Conservation (phyloP, 2,113 vertebrate species). For the Xiphias gladius region DNA sequence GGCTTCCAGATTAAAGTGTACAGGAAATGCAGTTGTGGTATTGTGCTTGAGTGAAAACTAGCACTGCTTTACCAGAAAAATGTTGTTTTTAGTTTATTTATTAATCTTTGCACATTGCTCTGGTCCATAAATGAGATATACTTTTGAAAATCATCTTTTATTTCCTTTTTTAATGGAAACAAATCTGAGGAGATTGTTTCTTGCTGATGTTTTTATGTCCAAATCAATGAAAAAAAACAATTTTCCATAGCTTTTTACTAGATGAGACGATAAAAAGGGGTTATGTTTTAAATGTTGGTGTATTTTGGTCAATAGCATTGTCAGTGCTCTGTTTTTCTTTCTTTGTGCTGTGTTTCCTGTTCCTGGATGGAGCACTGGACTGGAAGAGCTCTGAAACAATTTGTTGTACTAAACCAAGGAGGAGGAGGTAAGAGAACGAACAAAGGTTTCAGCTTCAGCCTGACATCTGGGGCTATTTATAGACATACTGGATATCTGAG, state of each 20-base stretch:
- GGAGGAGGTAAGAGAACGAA: neutral
- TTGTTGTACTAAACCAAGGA: constrained; percentile 21
- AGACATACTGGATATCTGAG: constrained; percentile 15
- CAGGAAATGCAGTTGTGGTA: too few relatives aligned
- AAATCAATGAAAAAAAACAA: too few relatives aligned
- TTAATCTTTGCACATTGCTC: too few relatives aligned
- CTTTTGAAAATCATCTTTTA: too few relatives aligned
- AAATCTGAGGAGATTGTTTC: neutral
- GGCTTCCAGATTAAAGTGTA: too few relatives aligned
- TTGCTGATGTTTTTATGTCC: neutral
- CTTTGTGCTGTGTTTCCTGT: constrained; percentile 70
- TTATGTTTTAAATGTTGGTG: constrained; percentile 3
- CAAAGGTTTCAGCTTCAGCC: neutral
- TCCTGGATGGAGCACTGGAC: constrained; percentile 36
- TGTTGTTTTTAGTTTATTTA: too few relatives aligned
- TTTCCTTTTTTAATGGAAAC: neutral
- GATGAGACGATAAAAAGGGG: neutral
- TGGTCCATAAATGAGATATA: too few relatives aligned
- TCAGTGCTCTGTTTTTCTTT: constrained; percentile 43
- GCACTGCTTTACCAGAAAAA: too few relatives aligned
- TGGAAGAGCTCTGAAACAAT: constrained; percentile 62
- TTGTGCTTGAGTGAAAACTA: too few relatives aligned
- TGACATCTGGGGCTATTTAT: constrained; percentile 48
- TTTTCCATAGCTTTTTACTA: neutral
- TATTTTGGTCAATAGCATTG: constrained; percentile 5